phyloP scores from a whole-genome alignment of 2,113 vertebrate genomes.

The Oreotrochilus melanogaster region DNA sequence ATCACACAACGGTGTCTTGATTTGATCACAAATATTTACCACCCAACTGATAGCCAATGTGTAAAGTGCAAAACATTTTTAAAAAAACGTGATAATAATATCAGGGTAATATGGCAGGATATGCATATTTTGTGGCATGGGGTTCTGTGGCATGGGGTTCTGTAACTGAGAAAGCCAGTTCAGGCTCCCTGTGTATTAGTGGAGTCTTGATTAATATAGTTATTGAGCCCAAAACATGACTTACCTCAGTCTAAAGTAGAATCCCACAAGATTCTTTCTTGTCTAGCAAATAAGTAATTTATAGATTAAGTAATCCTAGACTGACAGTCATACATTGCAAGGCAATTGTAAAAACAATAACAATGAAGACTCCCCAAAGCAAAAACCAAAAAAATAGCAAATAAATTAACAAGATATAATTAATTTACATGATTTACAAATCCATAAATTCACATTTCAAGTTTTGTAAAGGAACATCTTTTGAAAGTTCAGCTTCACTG shows the following conservation, averaged over 20 bases:
- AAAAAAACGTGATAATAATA: neutral
- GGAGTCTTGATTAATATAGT: neutral
- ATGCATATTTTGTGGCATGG: neutral
- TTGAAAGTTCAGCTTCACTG: neutral
- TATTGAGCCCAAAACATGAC: neutral
- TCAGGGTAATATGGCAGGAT: neutral
- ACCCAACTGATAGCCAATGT: neutral
- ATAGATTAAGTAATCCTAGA: neutral
- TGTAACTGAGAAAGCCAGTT: neutral
- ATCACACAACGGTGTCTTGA: neutral
- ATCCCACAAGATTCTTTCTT: neutral
- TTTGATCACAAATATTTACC: neutral
- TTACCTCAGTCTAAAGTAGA: neutral
- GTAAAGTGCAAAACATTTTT: neutral
- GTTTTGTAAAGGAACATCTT: neutral
- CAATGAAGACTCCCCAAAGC: accelerated
- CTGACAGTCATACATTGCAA: neutral
- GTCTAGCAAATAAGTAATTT: neutral
- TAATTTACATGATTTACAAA: neutral
- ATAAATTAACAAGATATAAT: neutral
- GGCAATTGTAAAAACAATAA: neutral
- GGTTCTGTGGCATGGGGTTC: neutral
- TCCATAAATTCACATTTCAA: neutral
- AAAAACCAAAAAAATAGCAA: neutral
- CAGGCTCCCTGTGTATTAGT: accelerated